Evolutionary conservation across 1,140 invertebrate genomes (phyloP).

Genomic region (Cataglyphis hispanica): DNA sequence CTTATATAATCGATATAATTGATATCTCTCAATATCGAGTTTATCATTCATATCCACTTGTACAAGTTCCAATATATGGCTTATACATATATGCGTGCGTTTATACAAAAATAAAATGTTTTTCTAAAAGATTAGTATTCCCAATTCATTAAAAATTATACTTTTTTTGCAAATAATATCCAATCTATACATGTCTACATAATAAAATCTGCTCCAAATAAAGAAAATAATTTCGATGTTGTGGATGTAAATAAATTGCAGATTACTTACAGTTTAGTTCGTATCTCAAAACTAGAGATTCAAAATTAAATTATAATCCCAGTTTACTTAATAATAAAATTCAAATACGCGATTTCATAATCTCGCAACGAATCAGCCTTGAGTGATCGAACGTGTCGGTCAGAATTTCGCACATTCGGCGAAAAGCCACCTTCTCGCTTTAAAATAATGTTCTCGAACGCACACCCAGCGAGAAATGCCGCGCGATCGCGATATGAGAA

Average conservation of each 20-base stretch:
- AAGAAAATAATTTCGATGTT: not conserved
- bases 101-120: not conserved
- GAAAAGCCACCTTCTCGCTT: not conserved
- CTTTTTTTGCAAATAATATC: not conserved
- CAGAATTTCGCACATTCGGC: not conserved
- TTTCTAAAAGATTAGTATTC: not conserved
- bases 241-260: not conserved
- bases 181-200: not conserved
- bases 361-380: not conserved
- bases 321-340: not conserved
- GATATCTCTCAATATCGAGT: conserved; percentile 35
- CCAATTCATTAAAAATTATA: not conserved
- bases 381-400: not conserved
- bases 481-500: conserved; percentile 46
- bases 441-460: conserved; percentile 29
- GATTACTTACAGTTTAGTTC: not conserved
- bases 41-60: not conserved
- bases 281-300: not conserved
- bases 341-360: not conserved
- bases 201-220: not conserved
- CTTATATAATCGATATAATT: conserved; percentile 38
- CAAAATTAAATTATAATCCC: not conserved
- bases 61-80: not conserved
- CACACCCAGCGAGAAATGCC: conserved; percentile 24
- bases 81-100: no score